These are phyloP conservation scores for Morinoia aosen DNA, from an alignment of 2,888 invertebrate species.

Conservation along the genomic window DNA sequence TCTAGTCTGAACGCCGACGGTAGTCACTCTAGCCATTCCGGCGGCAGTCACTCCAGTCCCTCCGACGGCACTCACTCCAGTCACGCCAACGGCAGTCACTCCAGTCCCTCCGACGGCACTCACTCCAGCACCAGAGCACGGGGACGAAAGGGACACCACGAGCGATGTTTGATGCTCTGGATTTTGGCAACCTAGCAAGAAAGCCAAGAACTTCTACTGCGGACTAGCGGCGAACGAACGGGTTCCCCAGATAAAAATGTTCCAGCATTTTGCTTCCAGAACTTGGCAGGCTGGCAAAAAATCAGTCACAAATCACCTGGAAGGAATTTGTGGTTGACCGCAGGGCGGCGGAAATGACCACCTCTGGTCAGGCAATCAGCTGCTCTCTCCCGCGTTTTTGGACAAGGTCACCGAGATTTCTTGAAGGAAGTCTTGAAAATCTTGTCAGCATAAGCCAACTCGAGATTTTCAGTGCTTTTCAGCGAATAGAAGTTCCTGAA, in stretches of 20 bases:
- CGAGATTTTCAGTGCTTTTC: neutral
- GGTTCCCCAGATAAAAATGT: neutral
- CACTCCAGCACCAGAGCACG: too few relatives aligned
- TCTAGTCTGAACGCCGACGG: too few relatives aligned
- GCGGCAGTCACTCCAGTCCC: too few relatives aligned
- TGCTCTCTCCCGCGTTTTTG: neutral
- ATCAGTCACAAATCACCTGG: slow-evolving; percentile 2
- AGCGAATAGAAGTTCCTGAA: neutral
- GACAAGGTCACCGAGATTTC: neutral
- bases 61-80: too few relatives aligned
- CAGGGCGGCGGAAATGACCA: neutral
- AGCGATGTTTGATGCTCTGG: neutral
- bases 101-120: neutral
- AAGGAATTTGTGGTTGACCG: slow-evolving; percentile 1
- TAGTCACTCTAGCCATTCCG: too few relatives aligned
- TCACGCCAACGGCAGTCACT: too few relatives aligned
- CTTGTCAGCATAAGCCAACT: neutral
- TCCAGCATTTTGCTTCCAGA: slow-evolving; percentile 9
- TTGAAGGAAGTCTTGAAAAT: neutral
- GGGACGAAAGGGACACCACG: neutral
- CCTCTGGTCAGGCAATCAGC: neutral
- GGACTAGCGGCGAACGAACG: neutral
- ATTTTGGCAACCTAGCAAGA: neutral
- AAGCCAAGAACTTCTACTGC: neutral
- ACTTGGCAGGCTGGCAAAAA: neutral